Conservation (phyloP, 1,140 invertebrate species). For the Mylabris phalerata region DNA sequence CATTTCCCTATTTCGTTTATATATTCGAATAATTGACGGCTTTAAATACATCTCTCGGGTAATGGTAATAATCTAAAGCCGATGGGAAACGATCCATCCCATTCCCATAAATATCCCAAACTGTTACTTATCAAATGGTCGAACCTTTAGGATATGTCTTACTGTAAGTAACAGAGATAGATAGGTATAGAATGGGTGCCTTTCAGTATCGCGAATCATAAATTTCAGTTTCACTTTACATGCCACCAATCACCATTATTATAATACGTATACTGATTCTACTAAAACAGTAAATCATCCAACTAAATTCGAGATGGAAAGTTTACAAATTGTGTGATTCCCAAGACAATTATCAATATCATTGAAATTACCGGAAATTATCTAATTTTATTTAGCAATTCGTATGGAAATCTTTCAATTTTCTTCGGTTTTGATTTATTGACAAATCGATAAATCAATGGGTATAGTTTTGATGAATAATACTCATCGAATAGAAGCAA, state of each 20-base stretch:
- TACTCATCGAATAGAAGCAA: no score
- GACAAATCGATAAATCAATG: no score
- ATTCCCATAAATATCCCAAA: slow-evolving; percentile 2
- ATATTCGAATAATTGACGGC: no score
- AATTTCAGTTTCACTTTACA: slow-evolving; percentile 15
- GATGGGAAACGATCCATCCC: not conserved
- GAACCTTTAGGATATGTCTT: slow-evolving; percentile 4
- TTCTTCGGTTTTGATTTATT: no score
- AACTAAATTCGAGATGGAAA: slow-evolving; percentile 4
- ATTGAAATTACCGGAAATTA: no score
- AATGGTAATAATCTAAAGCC: not conserved
- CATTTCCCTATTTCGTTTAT: no score
- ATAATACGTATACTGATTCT: slow-evolving; percentile 8
- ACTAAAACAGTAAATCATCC: slow-evolving; percentile 9
- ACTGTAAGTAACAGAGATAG: no score
- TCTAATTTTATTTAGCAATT: no score
- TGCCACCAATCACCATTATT: slow-evolving; percentile 13
- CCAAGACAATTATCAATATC: no score
- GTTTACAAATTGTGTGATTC: not conserved
- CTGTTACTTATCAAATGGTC: slow-evolving; percentile 2
- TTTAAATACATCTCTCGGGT: not conserved
- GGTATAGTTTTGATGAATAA: no score
- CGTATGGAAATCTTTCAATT: no score
- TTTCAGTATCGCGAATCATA: slow-evolving; percentile 4
- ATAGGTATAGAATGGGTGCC: not conserved